Base-by-base conservation (phyloP, 2,888 invertebrate species). In the Stenodera caucasica region DNA sequence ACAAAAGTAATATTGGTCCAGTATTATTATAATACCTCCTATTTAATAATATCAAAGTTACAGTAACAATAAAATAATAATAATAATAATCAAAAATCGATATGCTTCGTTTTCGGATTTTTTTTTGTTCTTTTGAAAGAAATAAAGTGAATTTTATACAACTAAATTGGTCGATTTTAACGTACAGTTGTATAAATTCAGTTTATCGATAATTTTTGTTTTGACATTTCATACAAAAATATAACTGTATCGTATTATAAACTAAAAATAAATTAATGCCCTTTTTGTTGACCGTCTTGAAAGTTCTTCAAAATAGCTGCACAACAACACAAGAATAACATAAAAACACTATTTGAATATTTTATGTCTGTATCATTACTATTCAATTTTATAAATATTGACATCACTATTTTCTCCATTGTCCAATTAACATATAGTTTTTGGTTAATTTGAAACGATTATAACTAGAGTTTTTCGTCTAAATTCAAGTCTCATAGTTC, bases 1-100 rank as follows among this genome's bases (percentile, higher is more conserved):
- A 37, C 29, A 51, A 49, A 6, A 11, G 14, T 11, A 15, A 61
- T 55, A 63, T 70, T 70, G 70, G 70, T 70, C 70, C 70, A 67
- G 63, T 63, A 65, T 62, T 58, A 53, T 62, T 56, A 63, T 54
- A 60, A 62, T 65, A 66, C 63, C 58, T 58, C 63, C 55, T 57
- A 61, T 54, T 51, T 61, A 57, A 40, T 9, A 40, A 8, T 40
- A 40, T 40, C 40, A 15, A 37, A 35, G 14, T 1, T n/a, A 14
- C 37, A 8, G 5, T 15, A 37, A 15, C 7, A 7, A n/a, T 6
- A 2, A n/a, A 14, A 4, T 15, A 37, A 21, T 11, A 21, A 21
- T 26, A 26, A 5, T 26, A 26, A 26, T 26, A 18, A 40, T 18
- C 9, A 40, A 40, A 2, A 11, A 40, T 40, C 40, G 40, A 40